phyloP scores from a whole-genome alignment of 2,797 vertebrate genomes.

The Harpia harpyja region DNA sequence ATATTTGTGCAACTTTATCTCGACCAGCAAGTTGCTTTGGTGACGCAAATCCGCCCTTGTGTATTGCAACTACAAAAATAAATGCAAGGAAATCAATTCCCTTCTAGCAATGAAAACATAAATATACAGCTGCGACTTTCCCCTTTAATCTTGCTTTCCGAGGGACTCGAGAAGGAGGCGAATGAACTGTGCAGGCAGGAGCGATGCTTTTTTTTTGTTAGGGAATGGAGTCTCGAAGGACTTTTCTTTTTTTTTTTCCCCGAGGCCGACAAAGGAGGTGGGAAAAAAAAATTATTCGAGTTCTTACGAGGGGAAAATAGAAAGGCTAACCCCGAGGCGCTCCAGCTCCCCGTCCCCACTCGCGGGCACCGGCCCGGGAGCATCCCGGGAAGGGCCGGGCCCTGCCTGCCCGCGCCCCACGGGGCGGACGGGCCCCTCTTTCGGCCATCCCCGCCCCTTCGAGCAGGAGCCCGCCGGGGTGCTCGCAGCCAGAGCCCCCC shows the following conservation, averaged over 20 bases:
- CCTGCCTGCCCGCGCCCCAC: not conserved
- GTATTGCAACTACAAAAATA: constrained; percentile 88
- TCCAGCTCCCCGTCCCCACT: not conserved
- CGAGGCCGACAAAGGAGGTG: not conserved
- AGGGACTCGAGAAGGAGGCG: constrained; percentile 51
- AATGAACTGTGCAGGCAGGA: constrained; percentile 47
- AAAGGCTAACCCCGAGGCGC: not conserved
- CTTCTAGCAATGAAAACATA: constrained; percentile 88
- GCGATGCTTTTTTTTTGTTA: not conserved
- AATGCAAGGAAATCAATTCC: constrained; percentile 93
- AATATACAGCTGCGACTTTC: constrained; percentile 88
- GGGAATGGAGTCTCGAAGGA: not conserved
- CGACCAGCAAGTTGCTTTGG: constrained; percentile 88
- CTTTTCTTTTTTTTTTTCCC: not conserved
- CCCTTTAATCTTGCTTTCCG: constrained; percentile 79
- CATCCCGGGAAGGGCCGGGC: not conserved
- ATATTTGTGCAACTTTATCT: constrained; percentile 99
- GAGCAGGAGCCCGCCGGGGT: not conserved
- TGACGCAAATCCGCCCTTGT: constrained; percentile 98
- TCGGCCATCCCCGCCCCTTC: not conserved
- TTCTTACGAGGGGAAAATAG: not conserved
- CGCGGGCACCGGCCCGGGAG: not conserved
- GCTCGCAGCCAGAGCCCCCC: not conserved
- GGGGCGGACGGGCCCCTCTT: not conserved
- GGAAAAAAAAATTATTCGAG: not conserved